These are phyloP conservation scores for Barbus barbus DNA, from an alignment of 2,113 vertebrate genomes.

Conservation along the genomic window DNA sequence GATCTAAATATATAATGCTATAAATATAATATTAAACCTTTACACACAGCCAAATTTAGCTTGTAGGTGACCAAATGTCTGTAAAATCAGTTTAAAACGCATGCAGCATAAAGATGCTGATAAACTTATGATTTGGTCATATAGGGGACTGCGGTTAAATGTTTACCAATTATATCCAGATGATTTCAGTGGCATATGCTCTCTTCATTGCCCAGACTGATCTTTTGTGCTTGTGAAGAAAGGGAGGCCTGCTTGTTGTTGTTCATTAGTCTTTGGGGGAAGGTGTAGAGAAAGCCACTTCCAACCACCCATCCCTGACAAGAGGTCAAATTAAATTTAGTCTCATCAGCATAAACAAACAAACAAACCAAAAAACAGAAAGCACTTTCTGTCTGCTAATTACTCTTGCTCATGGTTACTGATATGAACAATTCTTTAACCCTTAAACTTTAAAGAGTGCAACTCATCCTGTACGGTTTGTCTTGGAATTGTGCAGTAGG, in stretches of 20 bases:
- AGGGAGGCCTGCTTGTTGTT: slow-evolving; percentile 35
- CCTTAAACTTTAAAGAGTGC: not conserved
- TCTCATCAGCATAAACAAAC: not conserved
- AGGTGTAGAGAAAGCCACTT: not conserved
- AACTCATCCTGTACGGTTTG: not conserved
- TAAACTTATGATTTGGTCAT: not conserved
- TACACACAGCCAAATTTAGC: not conserved
- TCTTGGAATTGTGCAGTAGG: not conserved
- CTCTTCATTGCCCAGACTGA: slow-evolving; percentile 28
- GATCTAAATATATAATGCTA: too few species aligned
- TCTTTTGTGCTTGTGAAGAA: slow-evolving; percentile 65
- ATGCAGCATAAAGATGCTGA: not conserved
- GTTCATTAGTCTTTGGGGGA: slow-evolving; percentile 23
- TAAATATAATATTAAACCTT: slow-evolving; percentile 1
- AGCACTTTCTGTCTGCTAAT: not conserved
- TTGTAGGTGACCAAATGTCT: not conserved
- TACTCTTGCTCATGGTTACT: not conserved
- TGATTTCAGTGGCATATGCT: slow-evolving; percentile 68
- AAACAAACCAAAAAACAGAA: not conserved
- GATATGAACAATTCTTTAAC: not conserved
- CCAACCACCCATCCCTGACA: not conserved
- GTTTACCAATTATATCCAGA: not conserved
- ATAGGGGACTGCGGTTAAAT: not conserved
- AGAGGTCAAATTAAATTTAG: not conserved
- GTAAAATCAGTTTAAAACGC: not conserved